Conservation (phyloP, 2,113 vertebrate species). For the Natator depressus region DNA sequence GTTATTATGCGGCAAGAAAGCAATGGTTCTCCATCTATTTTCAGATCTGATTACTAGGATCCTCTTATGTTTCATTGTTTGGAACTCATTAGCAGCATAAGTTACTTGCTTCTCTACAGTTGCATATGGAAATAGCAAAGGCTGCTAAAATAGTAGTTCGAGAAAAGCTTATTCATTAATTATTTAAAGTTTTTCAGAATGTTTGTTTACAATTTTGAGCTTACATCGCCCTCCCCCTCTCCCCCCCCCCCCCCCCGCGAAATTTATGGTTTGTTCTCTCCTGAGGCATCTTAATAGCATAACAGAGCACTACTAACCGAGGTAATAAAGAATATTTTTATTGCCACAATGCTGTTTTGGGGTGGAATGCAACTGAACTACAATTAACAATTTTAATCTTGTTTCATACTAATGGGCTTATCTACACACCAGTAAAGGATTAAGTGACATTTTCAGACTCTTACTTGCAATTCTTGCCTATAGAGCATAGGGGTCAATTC, state of each 20-base stretch:
- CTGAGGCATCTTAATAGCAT: neutral
- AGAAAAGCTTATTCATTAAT: constrained; percentile 59
- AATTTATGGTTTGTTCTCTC: neutral
- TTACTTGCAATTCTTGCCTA: neutral
- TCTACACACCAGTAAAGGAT: neutral
- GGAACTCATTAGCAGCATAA: constrained; percentile 17
- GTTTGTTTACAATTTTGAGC: constrained; percentile 52
- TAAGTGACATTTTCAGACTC: neutral
- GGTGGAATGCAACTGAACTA: neutral
- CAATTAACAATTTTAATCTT: neutral
- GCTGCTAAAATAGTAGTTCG: constrained; percentile 54
- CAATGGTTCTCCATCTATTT: constrained; percentile 36
- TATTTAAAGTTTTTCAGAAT: constrained; percentile 45
- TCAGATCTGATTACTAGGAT: neutral
- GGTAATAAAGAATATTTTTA: neutral
- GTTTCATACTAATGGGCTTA: neutral
- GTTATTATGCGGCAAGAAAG: constrained; percentile 13
- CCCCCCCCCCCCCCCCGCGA: neutral
- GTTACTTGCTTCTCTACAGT: constrained; percentile 45
- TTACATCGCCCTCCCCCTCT: neutral
- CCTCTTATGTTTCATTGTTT: constrained; percentile 13
- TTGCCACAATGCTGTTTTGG: neutral
- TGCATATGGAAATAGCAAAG: constrained; percentile 35
- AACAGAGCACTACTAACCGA: neutral
- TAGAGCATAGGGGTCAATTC: neutral